phyloP scores from a whole-genome alignment of 2,797 vertebrate genomes.

The Acanthurus lineatus region DNA sequence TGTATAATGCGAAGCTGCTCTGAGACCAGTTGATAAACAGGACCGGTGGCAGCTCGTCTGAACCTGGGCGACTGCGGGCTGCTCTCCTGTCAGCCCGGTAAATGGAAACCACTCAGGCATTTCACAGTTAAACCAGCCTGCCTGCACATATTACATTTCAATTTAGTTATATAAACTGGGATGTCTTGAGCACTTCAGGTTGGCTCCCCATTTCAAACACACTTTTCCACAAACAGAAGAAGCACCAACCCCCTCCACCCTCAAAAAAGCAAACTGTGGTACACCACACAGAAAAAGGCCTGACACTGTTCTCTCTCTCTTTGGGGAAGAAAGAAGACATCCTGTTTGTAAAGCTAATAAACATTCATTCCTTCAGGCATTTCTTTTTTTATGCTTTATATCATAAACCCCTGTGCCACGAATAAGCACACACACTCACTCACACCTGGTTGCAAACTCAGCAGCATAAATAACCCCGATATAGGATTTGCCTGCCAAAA shows the following conservation, averaged over 20 bases:
- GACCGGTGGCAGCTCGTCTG: conserved; percentile 56
- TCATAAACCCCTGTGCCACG: conserved; percentile 50
- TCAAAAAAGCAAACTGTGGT: not conserved
- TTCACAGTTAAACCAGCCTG: conserved; percentile 66
- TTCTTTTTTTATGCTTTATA: conserved; percentile 68
- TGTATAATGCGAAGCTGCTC: conserved; percentile 34
- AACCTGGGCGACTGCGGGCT: conserved; percentile 40
- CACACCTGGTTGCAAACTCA: conserved; percentile 66
- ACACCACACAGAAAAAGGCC: conserved; percentile 32
- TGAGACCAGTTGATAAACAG: conserved; percentile 62
- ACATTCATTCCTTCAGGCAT: conserved; percentile 65
- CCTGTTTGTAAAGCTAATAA: conserved; percentile 76
- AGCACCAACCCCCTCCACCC: conserved; percentile 3
- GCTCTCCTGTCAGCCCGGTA: conserved; percentile 60
- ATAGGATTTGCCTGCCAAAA: conserved; percentile 59
- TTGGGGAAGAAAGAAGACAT: conserved; percentile 47
- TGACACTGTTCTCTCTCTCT: conserved; percentile 54
- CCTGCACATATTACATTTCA: conserved; percentile 66
- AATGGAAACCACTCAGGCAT: conserved; percentile 71
- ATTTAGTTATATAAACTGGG: conserved; percentile 70
- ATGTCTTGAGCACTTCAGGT: conserved; percentile 51
- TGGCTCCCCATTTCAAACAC: conserved; percentile 35
- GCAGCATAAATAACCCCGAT: conserved; percentile 68
- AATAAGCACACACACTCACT: conserved; percentile 16
- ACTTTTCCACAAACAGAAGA: conserved; percentile 28